Percentiles rank a stretch among this genome's conserved stretches.
Evolutionary conservation across 2,113 vertebrate genomes (phyloP).

Genomic region (Psilopogon haemacephalus): DNA sequence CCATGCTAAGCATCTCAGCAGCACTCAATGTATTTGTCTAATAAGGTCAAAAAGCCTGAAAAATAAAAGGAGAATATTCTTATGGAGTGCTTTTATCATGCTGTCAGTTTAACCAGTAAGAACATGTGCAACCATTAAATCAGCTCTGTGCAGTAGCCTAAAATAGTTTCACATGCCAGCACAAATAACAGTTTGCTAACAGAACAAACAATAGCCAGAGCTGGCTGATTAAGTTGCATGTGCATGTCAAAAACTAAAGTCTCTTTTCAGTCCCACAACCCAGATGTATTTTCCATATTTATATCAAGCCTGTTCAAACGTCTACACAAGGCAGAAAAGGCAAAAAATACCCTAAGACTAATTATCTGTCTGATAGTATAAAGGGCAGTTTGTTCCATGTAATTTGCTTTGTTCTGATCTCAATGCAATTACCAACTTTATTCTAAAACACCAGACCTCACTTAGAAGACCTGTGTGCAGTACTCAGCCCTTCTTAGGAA

Average conservation of each 20-base stretch:
- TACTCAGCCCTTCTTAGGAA: neutral
- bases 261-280: slow-evolving; percentile 13
- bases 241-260: neutral
- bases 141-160: slow-evolving; percentile 31
- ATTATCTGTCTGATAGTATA: neutral
- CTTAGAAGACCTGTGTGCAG: neutral
- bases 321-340: neutral
- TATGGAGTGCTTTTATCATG: neutral
- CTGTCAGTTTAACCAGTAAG: slow-evolving; percentile 23
- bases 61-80: neutral
- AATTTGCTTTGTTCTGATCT: slow-evolving; percentile 30
- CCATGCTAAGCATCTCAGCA: neutral
- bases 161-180: slow-evolving; percentile 53
- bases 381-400: slow-evolving; percentile 20
- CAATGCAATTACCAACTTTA: neutral
- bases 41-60: neutral
- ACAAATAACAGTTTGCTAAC: slow-evolving; percentile 41
- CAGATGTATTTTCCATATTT: slow-evolving; percentile 1
- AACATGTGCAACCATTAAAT: slow-evolving; percentile 45
- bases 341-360: neutral
- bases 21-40: neutral
- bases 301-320: neutral
- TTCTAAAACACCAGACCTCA: neutral
- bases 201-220: slow-evolving; percentile 53
- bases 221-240: neutral